These are phyloP conservation scores for Araneus ventricosus DNA, from an alignment of 1,140 invertebrate genomes.

Conservation along the genomic window DNA sequence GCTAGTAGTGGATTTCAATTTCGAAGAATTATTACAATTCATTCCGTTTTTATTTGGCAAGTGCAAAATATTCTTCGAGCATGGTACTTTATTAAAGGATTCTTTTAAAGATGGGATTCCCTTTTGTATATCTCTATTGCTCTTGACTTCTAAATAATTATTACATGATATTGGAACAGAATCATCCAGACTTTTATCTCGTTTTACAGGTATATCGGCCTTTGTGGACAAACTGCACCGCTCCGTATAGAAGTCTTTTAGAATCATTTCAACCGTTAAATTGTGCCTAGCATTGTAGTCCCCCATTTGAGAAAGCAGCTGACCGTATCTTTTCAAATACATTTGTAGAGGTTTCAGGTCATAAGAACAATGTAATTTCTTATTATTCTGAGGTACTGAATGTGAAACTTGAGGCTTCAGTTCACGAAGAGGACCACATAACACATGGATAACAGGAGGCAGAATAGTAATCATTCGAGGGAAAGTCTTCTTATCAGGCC, in stretches of 20 bases:
- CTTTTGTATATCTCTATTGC: not conserved
- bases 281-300: not conserved
- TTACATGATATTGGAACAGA: not conserved
- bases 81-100: not conserved
- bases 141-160: not conserved
- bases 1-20: not conserved
- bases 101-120: not conserved
- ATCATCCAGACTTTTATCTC: not conserved
- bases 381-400: slow-evolving; percentile 11
- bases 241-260: not conserved
- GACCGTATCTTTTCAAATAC: slow-evolving; percentile 43
- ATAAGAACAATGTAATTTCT: slow-evolving; percentile 32
- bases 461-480: slow-evolving; percentile 65
- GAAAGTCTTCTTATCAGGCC: not conserved
- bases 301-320: not conserved
- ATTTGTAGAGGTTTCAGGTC: slow-evolving; percentile 53
- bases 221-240: not conserved
- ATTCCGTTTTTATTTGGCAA: not conserved
- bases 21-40: not conserved
- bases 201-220: not conserved
- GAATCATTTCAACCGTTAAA: slow-evolving; percentile 2
- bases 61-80: not conserved
- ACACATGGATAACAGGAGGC: slow-evolving; percentile 37
- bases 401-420: slow-evolving; percentile 20
- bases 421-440: not conserved